Evolutionary conservation across 1,140 invertebrate genomes (phyloP), one percentile per base, ranked within the genome.

Genomic region (Drosophila guanche): DNA sequence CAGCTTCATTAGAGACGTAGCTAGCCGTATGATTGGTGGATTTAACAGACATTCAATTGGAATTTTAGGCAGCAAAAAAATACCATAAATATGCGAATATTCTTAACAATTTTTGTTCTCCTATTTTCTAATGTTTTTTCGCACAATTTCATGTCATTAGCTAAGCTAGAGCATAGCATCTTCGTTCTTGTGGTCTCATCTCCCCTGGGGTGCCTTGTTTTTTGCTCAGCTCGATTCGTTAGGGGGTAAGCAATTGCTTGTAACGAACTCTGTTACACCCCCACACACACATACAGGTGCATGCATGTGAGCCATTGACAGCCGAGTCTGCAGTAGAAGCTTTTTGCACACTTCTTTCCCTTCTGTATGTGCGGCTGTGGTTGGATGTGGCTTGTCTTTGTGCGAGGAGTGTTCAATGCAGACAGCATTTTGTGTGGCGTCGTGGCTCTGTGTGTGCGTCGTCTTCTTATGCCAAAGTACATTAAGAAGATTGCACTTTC

Each of bases 401-500:
- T 37, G 10, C 33, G 33, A 4, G 67, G 16, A 60, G 67, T 67
- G 53, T 50, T 62, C 61, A 48, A 68, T 70, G 76, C 29, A 67
- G 67, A 72, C 67, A 62, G 56, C 27, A 51, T 57, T 60, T 75
- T 66, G 51, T 56, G 33, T 33, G 50, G 41, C 27, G 16, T 20
- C 16, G 16, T 20, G 16, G 16, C 16, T 20, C 16, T 48, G 14
- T 45, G 52, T 29, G 14, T 65, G 33, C 62, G 59, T 71, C 62
- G 55, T 71, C 48, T 54, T 59, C 60, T 71, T 53, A 50, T 62
- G 66, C 42, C 61, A 63, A 76, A 83, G 76, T 83, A 88, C 83
- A 88, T 88, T 89, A 88, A 73, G 83, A 79, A 88, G 71, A 88
- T 88, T 88, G 83, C 83, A 88, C 83, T 86, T 71, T 83, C 53